These are phyloP conservation scores for Pogonocherus hispidulus DNA, from an alignment of 2,888 invertebrate species.

Conservation along the genomic window DNA sequence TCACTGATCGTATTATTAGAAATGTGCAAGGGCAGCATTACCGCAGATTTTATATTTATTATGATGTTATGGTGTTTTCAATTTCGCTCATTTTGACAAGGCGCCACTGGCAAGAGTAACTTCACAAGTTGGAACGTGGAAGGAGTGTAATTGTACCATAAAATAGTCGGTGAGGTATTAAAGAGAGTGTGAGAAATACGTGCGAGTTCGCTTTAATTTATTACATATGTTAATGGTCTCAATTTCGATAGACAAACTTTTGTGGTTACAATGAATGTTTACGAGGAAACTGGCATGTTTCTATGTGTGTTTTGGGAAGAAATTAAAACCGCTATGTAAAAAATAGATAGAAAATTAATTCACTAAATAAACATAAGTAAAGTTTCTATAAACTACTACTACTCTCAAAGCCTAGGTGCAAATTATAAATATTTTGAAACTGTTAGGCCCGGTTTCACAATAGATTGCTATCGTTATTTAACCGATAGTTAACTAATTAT, in stretches of 20 bases:
- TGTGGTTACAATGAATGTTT: slow-evolving; percentile 17
- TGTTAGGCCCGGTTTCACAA: no score
- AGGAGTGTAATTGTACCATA: slow-evolving; percentile 30
- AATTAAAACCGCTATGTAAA: not conserved
- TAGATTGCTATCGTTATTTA: no score
- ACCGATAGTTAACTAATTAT: no score
- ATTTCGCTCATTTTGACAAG: not conserved
- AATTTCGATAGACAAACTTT: slow-evolving; percentile 27
- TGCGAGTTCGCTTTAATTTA: slow-evolving; percentile 34
- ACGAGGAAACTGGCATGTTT: not conserved
- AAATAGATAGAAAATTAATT: no score
- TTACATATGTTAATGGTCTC: slow-evolving; percentile 31
- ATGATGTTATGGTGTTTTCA: not conserved
- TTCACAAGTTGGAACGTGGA: slow-evolving; percentile 2
- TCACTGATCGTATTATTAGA: no score
- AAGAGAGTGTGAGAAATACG: slow-evolving; percentile 34
- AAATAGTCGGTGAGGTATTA: slow-evolving; percentile 36
- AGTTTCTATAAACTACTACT: no score
- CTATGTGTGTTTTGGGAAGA: not conserved
- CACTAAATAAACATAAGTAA: no score
- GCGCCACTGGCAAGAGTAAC: slow-evolving; percentile 13
- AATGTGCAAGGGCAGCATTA: no score
- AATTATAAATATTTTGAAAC: no score
- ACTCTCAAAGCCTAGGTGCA: no score
- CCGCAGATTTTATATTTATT: no score